These are phyloP conservation scores for Mycetomoellerius zeteki DNA, from an alignment of 1,140 invertebrate species.

Conservation along the genomic window DNA sequence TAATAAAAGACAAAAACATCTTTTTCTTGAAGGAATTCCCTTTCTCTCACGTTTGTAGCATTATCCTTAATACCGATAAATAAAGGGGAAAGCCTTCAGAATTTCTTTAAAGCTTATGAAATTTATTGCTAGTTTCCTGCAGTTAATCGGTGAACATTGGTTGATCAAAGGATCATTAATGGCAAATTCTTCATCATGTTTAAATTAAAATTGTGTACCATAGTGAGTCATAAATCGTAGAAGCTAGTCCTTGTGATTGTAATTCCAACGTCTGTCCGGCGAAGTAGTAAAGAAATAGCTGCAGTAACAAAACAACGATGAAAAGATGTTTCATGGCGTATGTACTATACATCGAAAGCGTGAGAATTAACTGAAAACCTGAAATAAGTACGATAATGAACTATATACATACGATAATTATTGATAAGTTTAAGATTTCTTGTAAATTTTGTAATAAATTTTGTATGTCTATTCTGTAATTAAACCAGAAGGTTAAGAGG, in stretches of 20 bases:
- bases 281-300: constrained; percentile 47
- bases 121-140: constrained; percentile 63
- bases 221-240: constrained; percentile 16
- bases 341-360: neutral
- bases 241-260: constrained; percentile 28
- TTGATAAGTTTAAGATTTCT: neutral
- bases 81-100: constrained; percentile 62
- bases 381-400: constrained; percentile 18
- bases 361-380: constrained; percentile 61
- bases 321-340: constrained; percentile 14
- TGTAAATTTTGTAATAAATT: neutral
- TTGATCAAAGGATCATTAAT: constrained; percentile 32
- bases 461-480: neutral
- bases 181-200: constrained; percentile 33
- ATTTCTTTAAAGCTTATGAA: constrained; percentile 65
- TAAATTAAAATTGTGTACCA: constrained; percentile 47
- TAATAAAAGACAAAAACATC: neutral
- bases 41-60: constrained; percentile 41
- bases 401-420: neutral
- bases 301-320: constrained; percentile 24
- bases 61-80: constrained; percentile 57
- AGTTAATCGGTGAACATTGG: constrained; percentile 16
- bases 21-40: neutral
- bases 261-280: constrained; percentile 48
- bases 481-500: neutral